Evolutionary conservation across 2,797 vertebrate genomes (phyloP), one percentile per base, ranked within the genome.

Genomic region (Pangasius mekongensis): DNA sequence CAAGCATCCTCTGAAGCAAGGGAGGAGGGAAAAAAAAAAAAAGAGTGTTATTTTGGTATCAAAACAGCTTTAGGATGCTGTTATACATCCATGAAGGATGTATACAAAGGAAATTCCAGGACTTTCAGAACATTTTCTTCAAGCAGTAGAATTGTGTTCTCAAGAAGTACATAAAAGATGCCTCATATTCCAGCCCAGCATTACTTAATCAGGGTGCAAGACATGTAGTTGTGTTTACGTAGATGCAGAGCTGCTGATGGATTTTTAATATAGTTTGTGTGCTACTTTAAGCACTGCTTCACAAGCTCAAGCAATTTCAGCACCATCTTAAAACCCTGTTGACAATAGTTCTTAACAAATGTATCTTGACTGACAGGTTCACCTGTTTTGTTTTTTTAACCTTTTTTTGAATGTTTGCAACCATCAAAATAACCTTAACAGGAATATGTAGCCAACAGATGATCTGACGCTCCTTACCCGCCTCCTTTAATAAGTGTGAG

Each of bases 401-500:
- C 24, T 14, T 54, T n/a, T 36, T 78, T 58, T 7, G 5, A 80
- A 81, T 24, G 4, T 58, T 78, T 54, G 52, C 18, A 22, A 58
- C 18, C 30, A 58, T 58, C 0, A 78, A 56, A 81, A 62, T 11
- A 76, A 76, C 2, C 22, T 52, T 27, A 39, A 73, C 36, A 73
- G 36, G 20, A 49, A 49, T 36, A 30, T 58, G 16, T 54, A 5
- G 47, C 11, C 3, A 49, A 49, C 39, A 36, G 27, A 36, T 58
- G 66, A 24, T 62, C 30, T 24, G 18, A 33, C 7, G 56, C 43
- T 78, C 62, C 89, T 90, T 95, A 99, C 99, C 99, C 99, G 87
- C 99, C 99, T 30, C 98, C 98, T 96, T 99, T 99, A 90, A 99
- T 99, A 93, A 99, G 95, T 14, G 97, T 97, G 89, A 99, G 97